Evolutionary conservation across 2,113 vertebrate species (phyloP).

Genomic region (Micromys minutus): DNA sequence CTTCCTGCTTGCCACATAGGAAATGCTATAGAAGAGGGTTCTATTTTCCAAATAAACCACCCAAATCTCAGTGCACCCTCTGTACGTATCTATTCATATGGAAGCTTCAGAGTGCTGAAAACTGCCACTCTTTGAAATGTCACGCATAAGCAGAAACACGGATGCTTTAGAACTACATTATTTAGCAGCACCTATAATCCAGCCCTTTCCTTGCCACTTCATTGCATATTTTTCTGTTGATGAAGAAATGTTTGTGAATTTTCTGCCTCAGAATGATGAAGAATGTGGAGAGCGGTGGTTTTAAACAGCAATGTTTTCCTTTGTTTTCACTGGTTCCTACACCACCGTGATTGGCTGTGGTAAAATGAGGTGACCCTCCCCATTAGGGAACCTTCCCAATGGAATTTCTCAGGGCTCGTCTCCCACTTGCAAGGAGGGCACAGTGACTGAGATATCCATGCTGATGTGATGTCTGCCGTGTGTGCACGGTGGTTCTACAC

Average conservation of each 20-base stretch:
- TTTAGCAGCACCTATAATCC: background rate
- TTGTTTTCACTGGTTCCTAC: background rate
- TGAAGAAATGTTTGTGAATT: conserved; percentile 29
- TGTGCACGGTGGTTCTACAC: background rate
- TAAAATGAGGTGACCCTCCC: background rate
- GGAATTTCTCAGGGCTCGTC: background rate
- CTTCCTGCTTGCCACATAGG: background rate
- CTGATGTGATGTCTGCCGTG: background rate
- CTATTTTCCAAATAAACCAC: conserved; percentile 41
- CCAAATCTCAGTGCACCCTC: background rate
- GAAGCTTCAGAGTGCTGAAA: background rate
- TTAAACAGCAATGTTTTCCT: background rate
- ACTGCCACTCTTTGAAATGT: background rate
- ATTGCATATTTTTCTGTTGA: conserved; percentile 39
- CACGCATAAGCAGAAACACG: background rate
- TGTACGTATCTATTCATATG: background rate
- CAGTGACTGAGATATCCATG: background rate
- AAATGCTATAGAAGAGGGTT: background rate
- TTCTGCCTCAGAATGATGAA: background rate
- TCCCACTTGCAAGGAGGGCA: background rate
- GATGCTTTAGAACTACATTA: background rate
- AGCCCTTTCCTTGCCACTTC: background rate
- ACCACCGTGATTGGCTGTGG: background rate
- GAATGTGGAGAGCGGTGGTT: background rate
- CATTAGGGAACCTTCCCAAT: background rate